Evolutionary conservation across 2,888 invertebrate genomes (phyloP).

Genomic region (Phoenoteleia sp.): DNA sequence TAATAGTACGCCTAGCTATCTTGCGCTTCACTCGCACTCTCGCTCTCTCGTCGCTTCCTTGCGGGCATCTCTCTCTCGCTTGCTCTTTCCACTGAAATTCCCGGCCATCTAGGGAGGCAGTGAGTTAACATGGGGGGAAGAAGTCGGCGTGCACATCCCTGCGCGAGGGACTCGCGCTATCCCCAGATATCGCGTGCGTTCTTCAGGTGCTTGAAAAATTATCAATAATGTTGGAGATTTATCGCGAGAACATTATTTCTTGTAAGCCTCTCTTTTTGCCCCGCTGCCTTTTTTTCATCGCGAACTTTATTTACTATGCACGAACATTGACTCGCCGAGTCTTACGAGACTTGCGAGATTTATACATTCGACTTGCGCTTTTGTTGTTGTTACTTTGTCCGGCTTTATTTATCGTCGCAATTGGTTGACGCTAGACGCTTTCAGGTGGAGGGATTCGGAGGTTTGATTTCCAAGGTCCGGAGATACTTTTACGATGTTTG

Average conservation of each 20-base stretch:
- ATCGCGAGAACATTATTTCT: conserved; percentile 69
- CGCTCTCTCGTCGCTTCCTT: neutral
- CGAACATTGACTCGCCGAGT: conserved; percentile 36
- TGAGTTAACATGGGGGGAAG: conserved; percentile 42
- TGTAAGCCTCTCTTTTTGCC: conserved; percentile 40
- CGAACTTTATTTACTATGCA: conserved; percentile 56
- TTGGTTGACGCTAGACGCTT: neutral
- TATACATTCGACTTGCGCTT: conserved; percentile 40
- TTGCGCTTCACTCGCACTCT: conserved; percentile 44
- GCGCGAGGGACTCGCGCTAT: conserved; percentile 36
- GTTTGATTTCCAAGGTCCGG: neutral
- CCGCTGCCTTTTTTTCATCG: conserved; percentile 38
- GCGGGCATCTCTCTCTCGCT: neutral
- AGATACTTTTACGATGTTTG: too few relatives aligned
- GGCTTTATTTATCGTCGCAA: conserved; percentile 36
- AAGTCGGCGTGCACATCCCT: conserved; percentile 42
- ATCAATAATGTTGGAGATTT: conserved; percentile 72
- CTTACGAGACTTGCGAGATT: conserved; percentile 27
- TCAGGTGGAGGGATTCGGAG: neutral
- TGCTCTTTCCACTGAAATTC: conserved; percentile 53
- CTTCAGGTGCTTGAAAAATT: conserved; percentile 69
- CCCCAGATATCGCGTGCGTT: conserved; percentile 69
- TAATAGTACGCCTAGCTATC: conserved; percentile 70
- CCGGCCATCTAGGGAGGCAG: conserved; percentile 57
- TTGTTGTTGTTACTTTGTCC: conserved; percentile 24